phyloP scores from a whole-genome alignment of 2,113 vertebrate genomes.

The Hemiprocne comata region DNA sequence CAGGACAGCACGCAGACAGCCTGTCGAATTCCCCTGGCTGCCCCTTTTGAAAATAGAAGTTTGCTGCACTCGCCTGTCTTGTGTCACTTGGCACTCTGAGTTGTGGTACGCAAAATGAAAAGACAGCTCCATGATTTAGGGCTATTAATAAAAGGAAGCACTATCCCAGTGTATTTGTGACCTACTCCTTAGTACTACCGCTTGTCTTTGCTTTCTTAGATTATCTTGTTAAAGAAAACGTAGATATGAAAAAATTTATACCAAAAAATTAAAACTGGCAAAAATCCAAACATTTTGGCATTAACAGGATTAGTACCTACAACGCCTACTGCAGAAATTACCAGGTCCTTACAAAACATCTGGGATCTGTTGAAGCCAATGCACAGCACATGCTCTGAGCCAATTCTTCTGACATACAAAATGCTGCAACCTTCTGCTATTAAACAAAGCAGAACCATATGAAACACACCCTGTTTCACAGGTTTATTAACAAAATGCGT shows the following conservation, averaged over 20 bases:
- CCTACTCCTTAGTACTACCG: background rate
- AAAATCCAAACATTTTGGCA: background rate
- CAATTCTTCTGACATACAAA: background rate
- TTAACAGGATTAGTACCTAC: background rate
- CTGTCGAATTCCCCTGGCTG: background rate
- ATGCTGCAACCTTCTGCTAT: slow-evolving; percentile 24
- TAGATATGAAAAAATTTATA: background rate
- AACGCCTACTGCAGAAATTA: background rate
- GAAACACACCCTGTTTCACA: background rate
- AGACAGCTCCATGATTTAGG: background rate
- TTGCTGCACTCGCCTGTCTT: background rate
- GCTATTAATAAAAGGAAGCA: slow-evolving; percentile 49
- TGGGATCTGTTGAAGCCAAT: slow-evolving; percentile 22
- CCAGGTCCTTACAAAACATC: background rate
- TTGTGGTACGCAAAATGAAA: background rate
- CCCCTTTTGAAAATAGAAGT: background rate
- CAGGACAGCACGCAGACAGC: background rate
- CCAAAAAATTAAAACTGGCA: background rate
- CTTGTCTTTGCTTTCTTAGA: background rate
- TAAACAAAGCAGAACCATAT: background rate
- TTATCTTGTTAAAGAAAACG: background rate
- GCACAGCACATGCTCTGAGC: background rate
- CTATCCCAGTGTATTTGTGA: background rate
- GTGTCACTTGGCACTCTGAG: background rate
- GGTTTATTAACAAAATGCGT: slow-evolving; percentile 7